Evolutionary conservation across 2,888 invertebrate species (phyloP).

Genomic region (Parapristionchus giblindavisi): DNA sequence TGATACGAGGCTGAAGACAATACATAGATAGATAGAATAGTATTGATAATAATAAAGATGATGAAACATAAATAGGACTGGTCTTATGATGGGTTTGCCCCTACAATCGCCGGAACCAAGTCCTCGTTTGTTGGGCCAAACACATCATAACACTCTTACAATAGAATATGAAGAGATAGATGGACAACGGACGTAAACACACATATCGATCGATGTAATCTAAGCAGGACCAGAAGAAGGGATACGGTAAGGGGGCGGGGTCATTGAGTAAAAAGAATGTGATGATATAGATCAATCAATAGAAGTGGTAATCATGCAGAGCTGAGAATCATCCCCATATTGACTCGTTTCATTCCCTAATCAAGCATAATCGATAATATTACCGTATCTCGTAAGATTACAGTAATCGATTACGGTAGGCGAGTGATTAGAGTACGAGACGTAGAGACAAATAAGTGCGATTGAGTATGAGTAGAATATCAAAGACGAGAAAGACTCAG

Average conservation of each 20-base stretch:
- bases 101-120: too few species aligned
- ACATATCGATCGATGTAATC: too few species aligned
- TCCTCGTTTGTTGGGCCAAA: too few species aligned
- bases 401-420: not conserved
- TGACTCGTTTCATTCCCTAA: not conserved
- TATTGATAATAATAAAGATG: too few species aligned
- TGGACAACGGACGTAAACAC: too few species aligned
- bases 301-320: constrained; percentile 21
- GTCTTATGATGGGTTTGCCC: too few species aligned
- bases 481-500: constrained; percentile 32
- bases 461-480: constrained; percentile 15
- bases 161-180: too few species aligned
- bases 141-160: too few species aligned
- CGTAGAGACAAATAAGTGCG: constrained; percentile 15
- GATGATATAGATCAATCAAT: constrained; percentile 4
- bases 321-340: constrained; percentile 33
- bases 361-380: not conserved
- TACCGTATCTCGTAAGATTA: constrained; percentile 10
- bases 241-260: not conserved
- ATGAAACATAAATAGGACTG: too few species aligned
- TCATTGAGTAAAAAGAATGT: constrained; percentile 3
- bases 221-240: too few species aligned
- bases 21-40: not conserved
- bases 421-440: not conserved
- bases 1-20: constrained; percentile 27